Percentiles rank a stretch among this genome's conserved stretches.
These are phyloP conservation scores for Myanophis thanlyinensis DNA, from an alignment of 2,113 vertebrate genomes.

Conservation along the genomic window DNA sequence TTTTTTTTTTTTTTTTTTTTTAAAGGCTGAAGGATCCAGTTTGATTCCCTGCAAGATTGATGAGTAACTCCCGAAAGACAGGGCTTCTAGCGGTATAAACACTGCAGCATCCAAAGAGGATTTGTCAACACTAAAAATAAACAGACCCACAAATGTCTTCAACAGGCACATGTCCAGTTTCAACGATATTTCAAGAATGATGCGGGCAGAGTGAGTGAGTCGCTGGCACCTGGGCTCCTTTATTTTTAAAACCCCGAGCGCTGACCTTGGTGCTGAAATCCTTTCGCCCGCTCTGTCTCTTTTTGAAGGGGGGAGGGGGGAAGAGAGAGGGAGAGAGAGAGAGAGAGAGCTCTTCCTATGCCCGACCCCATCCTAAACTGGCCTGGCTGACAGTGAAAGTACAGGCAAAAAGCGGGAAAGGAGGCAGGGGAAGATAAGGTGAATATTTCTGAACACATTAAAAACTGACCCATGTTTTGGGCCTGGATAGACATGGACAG, in stretches of 20 bases:
- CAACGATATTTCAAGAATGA: slow-evolving; percentile 38
- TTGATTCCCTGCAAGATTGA: not conserved
- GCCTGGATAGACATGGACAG: slow-evolving; percentile 64
- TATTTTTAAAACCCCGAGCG: not conserved
- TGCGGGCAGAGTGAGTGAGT: not conserved
- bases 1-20: too few species aligned
- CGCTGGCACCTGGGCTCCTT: not conserved
- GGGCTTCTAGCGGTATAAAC: slow-evolving; percentile 48
- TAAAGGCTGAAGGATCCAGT: accelerated
- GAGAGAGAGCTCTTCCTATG: not conserved
- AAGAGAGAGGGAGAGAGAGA: too few species aligned
- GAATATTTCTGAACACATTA: slow-evolving; percentile 63
- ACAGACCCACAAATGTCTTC: slow-evolving; percentile 60
- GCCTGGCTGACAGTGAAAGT: not conserved
- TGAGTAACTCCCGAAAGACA: slow-evolving; percentile 36
- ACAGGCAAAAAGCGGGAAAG: not conserved
- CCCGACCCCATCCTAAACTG: not conserved
- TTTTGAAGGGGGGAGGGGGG: too few species aligned
- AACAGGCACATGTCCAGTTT: slow-evolving; percentile 42
- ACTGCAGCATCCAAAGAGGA: slow-evolving; percentile 58
- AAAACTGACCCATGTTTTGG: slow-evolving; percentile 59
- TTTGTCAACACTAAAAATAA: slow-evolving; percentile 72
- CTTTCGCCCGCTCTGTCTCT: not conserved
- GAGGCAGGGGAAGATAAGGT: not conserved
- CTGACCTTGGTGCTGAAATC: slow-evolving; percentile 69